Percentiles rank a stretch among this genome's conserved stretches.
These are phyloP conservation scores for Telmatochromis bifrenatus DNA, from an alignment of 2,113 vertebrate species.

Conservation along the genomic window DNA sequence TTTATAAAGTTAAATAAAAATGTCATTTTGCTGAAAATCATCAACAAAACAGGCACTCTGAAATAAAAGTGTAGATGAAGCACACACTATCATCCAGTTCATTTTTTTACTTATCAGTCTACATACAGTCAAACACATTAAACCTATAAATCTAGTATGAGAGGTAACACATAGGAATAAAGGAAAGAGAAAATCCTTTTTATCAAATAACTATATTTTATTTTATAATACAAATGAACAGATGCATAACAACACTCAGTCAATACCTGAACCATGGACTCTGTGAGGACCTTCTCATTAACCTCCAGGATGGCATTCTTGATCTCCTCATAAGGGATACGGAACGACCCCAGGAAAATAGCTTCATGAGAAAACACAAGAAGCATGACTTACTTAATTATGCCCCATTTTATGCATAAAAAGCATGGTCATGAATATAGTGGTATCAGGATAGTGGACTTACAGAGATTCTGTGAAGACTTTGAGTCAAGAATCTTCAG, in stretches of 20 bases:
- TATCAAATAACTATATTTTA: neutral
- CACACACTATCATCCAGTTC: neutral
- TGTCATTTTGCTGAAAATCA: neutral
- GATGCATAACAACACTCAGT: neutral
- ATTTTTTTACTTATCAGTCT: neutral
- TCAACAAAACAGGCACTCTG: neutral
- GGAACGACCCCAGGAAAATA: conserved; percentile 83
- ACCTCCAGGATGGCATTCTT: conserved; percentile 79
- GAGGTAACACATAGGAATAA: neutral
- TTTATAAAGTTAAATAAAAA: neutral
- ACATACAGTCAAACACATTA: neutral
- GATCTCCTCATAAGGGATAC: conserved; percentile 81
- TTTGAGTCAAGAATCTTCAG: conserved; percentile 79
- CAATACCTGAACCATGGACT: conserved; percentile 78
- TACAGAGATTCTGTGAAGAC: conserved; percentile 81
- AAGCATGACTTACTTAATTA: neutral
- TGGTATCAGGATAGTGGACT: conserved; percentile 33
- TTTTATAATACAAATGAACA: neutral
- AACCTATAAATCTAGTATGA: neutral
- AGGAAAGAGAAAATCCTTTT: neutral
- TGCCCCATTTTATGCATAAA: neutral
- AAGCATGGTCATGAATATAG: neutral
- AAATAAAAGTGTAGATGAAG: neutral
- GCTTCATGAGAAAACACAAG: conserved; percentile 52
- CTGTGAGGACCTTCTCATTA: conserved; percentile 76